Conservation (phyloP, 2,888 invertebrate genomes). For the Tetranychus piercei region DNA sequence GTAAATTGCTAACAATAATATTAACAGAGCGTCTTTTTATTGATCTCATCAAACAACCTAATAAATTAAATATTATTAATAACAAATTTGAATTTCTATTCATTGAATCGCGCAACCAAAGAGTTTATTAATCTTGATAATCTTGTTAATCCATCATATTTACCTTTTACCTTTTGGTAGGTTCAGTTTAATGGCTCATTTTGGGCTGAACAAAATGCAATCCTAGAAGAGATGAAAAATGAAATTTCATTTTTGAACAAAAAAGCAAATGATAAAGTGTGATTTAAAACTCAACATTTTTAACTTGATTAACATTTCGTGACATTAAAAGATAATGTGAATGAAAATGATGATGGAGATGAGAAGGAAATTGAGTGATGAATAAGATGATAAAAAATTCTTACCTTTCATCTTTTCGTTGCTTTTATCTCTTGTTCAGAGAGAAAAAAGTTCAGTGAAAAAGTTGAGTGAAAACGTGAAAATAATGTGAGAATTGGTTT, state of each 20-base stretch:
- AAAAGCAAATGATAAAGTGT: background rate
- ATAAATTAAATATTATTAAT: background rate
- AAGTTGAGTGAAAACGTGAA: too few relatives aligned
- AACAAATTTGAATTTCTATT: too few relatives aligned
- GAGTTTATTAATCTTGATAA: too few relatives aligned
- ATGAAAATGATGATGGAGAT: background rate
- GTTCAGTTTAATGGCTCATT: too few relatives aligned
- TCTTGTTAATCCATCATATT: too few relatives aligned
- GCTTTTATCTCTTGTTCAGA: background rate
- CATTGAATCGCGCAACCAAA: too few relatives aligned
- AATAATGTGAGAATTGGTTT: too few relatives aligned
- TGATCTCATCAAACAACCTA: background rate
- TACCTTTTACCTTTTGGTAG: too few relatives aligned
- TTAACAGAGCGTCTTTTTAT: background rate
- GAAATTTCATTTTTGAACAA: too few relatives aligned
- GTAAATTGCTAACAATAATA: background rate
- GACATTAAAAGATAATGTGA: background rate
- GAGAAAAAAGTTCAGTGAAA: background rate
- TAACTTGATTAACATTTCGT: background rate
- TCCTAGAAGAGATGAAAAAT: too few relatives aligned
- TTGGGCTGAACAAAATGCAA: too few relatives aligned
- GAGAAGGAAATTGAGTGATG: background rate
- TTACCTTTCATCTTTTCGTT: too few relatives aligned
- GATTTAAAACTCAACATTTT: background rate
- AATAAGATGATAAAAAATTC: background rate